Evolutionary conservation across 2,113 vertebrate species (phyloP), one percentile per base, ranked within the genome.

Genomic region (Galemys pyrenaicus): DNA sequence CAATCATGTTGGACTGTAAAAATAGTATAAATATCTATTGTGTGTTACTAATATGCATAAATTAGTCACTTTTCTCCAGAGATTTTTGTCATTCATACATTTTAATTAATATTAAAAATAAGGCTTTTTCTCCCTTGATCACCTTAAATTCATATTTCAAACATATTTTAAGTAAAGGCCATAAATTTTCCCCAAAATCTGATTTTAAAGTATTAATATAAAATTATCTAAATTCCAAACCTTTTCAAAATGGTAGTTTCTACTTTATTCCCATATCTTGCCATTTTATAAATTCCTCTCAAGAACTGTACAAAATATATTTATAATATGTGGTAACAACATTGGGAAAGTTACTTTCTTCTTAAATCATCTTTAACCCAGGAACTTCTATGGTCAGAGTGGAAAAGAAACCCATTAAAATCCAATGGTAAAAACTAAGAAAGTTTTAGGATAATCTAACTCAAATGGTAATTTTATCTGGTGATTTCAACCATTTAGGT

Each of bases 31-130:
- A 60, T 77, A 30, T 37, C 90, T 39, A 39, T 84, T 82, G 32
- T 54, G 20, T n/a, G 20, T 39, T 60, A 49, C 65, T 39, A 81
- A 35, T 83, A 35, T 44, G 6, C 12, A 91, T 84, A 86, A 80
- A 85, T 9, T 30, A 94, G 39, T 24, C 2, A 26, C 8, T 74
- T 94, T 28, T 67, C 49, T 49, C 56, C 62, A 79, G 32, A 71
- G 8, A 70, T 64, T 95, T 35, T 92, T 82, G 49, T 78, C 39
- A 90, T 74, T 89, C 67, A 73, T 3, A 83, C 1, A 60, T 54
- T 96, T 96, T 82, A 46, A 86, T 5, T 79, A 80, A 58, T 87
- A 64, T 46, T 71, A 86, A 94, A 87, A 95, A 88, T 92, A 83
- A 73, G 28, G 4, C 15, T 75, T 44, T 89, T 86, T 96, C 87